Conservation (phyloP, 2,797 vertebrate genomes). For the Lepus oiostolus region DNA sequence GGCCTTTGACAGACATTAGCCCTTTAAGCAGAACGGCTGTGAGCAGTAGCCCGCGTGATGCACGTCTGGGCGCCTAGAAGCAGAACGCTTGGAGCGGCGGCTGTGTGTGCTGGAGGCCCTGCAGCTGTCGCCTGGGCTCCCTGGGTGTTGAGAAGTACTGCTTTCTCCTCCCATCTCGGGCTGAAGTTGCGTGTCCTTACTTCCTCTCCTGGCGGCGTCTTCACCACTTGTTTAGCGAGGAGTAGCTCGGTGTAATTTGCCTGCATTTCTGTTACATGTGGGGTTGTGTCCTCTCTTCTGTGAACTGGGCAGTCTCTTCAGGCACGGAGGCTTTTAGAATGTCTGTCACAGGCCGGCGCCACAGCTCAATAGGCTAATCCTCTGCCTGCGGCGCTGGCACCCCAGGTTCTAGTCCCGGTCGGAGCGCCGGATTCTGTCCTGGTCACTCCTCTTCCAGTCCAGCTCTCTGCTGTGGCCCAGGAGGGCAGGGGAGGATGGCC, state of each 20-base stretch:
- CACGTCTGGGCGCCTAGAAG: background rate
- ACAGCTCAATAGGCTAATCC: no score
- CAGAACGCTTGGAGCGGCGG: background rate
- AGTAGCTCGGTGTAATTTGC: background rate
- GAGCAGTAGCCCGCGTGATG: background rate
- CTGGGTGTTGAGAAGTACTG: background rate
- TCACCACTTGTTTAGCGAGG: background rate
- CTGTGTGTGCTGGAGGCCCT: background rate
- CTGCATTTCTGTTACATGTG: conserved; percentile 12
- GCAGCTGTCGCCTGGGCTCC: background rate
- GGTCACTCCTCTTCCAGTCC: no score
- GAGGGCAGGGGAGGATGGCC: no score
- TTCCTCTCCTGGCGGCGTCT: background rate
- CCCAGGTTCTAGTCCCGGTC: no score
- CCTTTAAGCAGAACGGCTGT: background rate
- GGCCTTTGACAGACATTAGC: background rate
- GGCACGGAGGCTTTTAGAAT: background rate
- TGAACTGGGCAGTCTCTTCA: background rate
- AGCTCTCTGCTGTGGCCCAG: no score
- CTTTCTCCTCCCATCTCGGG: background rate
- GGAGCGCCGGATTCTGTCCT: no score
- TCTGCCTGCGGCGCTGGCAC: no score
- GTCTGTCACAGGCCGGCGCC: background rate
- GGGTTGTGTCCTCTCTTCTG: background rate
- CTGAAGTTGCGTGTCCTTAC: background rate